phyloP scores from a whole-genome alignment of 2,797 vertebrate genomes.

The Spheniscus humboldti region DNA sequence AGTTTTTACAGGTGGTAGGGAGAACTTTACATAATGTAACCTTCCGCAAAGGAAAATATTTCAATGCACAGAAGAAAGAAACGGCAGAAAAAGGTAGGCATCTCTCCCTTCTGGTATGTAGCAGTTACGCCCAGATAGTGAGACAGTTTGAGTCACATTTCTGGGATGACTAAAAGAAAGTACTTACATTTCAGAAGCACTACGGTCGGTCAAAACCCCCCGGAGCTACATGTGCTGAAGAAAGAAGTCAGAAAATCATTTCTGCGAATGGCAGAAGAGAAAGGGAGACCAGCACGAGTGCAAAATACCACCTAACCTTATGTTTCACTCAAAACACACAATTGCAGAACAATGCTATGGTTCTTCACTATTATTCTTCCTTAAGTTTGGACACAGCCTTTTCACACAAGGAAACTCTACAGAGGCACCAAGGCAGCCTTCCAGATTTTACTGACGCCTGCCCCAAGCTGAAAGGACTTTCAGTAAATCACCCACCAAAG shows the following conservation, averaged over 20 bases:
- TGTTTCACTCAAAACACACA: neutral
- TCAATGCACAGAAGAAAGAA: neutral
- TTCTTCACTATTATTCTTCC: neutral
- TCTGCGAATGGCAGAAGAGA: neutral
- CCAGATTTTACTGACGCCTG: neutral
- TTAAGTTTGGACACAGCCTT: neutral
- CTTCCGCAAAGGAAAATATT: neutral
- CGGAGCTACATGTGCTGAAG: neutral
- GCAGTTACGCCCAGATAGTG: neutral
- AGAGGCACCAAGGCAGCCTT: neutral
- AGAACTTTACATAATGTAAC: neutral
- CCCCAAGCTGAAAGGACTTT: neutral
- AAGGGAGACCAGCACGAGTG: neutral
- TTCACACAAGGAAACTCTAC: neutral
- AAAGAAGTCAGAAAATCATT: neutral
- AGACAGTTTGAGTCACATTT: constrained; percentile 20
- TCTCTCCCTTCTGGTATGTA: neutral
- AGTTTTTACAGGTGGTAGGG: neutral
- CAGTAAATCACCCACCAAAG: neutral
- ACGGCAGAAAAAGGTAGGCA: neutral
- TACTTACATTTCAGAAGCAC: neutral
- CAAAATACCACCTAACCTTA: neutral
- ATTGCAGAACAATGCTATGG: neutral
- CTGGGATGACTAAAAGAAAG: constrained; percentile 26
- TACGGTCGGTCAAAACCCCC: neutral